A percentile compares a stretch with the other conserved stretches of the same genome.
Evolutionary conservation across 2,888 invertebrate species (phyloP).

Genomic region (Hypselothyrea guttata): DNA sequence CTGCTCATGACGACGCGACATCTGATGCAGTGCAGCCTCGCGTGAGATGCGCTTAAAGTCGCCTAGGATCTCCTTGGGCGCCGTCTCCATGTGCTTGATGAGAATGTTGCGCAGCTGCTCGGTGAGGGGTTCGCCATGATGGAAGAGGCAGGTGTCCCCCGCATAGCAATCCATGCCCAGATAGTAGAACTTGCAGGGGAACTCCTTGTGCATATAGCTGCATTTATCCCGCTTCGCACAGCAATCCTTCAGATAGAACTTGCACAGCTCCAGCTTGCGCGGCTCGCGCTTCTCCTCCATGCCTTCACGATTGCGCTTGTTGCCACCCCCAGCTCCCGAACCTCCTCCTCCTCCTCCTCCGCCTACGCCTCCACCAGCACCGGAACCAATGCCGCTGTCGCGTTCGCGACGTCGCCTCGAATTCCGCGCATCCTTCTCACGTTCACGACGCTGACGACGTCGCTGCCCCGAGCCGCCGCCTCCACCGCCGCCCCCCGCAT

Average conservation of each 20-base stretch:
- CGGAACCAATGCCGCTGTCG: constrained; percentile 80
- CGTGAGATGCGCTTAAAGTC: constrained; percentile 92
- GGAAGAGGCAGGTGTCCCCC: constrained; percentile 95
- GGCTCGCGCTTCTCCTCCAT: constrained; percentile 88
- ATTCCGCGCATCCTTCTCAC: constrained; percentile 72
- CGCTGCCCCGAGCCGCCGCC: constrained; percentile 67
- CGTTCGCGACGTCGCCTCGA: constrained; percentile 82
- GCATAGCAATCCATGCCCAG: constrained; percentile 93
- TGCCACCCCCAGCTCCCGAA: neutral
- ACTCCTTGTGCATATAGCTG: constrained; percentile 97
- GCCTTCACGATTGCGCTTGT: constrained; percentile 83
- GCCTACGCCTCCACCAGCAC: constrained; percentile 73
- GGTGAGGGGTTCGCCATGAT: constrained; percentile 93
- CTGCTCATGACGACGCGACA: constrained; percentile 83
- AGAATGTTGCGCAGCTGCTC: constrained; percentile 88
- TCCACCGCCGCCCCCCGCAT: constrained; percentile 4
- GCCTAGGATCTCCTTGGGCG: constrained; percentile 95
- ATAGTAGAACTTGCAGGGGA: constrained; percentile 98
- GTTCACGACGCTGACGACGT: constrained; percentile 73
- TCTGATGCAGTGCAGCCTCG: constrained; percentile 86
- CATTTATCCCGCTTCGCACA: constrained; percentile 97
- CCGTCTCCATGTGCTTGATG: constrained; percentile 92
- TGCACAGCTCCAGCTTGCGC: constrained; percentile 96
- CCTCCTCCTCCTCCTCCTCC: constrained; percentile 61
- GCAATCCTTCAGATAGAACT: constrained; percentile 97